Evolutionary conservation across 2,113 vertebrate species (phyloP).

Genomic region (Pollimyrus isidori): DNA sequence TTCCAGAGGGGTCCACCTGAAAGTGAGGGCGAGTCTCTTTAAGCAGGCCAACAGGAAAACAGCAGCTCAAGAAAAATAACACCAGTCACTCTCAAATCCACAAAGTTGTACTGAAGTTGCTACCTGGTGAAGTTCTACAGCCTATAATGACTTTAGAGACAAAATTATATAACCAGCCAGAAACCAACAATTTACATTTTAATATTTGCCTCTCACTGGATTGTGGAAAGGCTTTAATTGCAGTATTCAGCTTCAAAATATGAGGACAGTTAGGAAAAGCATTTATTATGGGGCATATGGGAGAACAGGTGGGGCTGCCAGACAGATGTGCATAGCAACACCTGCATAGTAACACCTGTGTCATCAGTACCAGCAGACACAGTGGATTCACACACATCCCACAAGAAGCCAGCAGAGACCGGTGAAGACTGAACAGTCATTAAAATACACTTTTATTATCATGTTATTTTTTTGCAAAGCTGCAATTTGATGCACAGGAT

Average conservation of each 20-base stretch:
- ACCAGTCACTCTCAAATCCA: background rate
- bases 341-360: background rate
- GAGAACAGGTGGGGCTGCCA: background rate
- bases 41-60: background rate
- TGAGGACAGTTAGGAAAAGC: background rate
- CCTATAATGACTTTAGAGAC: background rate
- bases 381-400: background rate
- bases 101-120: background rate
- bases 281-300: background rate
- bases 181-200: background rate
- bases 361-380: background rate
- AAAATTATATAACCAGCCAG: background rate
- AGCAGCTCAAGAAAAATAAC: background rate
- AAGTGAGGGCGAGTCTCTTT: slow-evolving; percentile 2
- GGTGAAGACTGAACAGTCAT: background rate
- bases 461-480: background rate
- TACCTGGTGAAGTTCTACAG: background rate
- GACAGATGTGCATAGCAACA: background rate
- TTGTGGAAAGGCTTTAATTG: background rate
- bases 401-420: background rate
- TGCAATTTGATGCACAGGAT: background rate
- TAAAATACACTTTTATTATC: background rate
- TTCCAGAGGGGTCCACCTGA: slow-evolving; percentile 80
- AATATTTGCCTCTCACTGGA: background rate
- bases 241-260: background rate